phyloP scores from a whole-genome alignment of 2,113 vertebrate species.

The Dryoscopus gambensis region DNA sequence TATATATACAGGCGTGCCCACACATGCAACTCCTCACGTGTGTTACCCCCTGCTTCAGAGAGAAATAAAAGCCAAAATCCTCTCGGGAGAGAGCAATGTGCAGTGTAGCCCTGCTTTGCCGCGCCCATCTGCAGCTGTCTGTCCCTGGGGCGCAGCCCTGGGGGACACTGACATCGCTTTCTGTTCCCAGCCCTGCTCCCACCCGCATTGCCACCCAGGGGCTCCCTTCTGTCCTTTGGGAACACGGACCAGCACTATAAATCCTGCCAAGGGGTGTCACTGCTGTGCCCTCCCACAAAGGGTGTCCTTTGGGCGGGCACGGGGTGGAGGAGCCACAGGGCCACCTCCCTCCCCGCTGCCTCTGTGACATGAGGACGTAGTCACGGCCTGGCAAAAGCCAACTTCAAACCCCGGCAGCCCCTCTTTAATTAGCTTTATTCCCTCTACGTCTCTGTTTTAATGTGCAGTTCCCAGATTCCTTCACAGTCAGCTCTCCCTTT shows the following conservation, averaged over 20 bases:
- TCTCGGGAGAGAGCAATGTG: too few relatives aligned
- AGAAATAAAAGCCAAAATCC: background rate
- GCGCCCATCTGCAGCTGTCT: background rate
- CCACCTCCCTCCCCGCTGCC: too few relatives aligned
- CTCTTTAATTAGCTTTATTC: constrained; percentile 31
- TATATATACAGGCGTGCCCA: rapidly evolving
- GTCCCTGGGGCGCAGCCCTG: rapidly evolving
- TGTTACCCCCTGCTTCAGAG: background rate
- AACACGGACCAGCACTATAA: rapidly evolving
- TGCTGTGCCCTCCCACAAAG: rapidly evolving
- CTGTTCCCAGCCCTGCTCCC: background rate
- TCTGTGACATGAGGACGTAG: rapidly evolving
- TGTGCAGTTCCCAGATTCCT: constrained; percentile 54
- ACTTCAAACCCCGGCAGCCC: background rate
- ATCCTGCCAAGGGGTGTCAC: background rate
- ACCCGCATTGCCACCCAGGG: rapidly evolving
- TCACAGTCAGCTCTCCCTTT: constrained; percentile 65
- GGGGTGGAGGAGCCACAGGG: rapidly evolving
- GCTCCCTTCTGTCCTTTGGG: background rate
- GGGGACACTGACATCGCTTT: rapidly evolving
- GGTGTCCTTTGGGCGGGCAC: rapidly evolving
- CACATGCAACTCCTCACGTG: background rate
- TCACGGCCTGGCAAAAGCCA: background rate
- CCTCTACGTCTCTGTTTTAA: background rate
- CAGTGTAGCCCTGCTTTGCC: rapidly evolving